Evolutionary conservation across 2,888 invertebrate genomes (phyloP), one percentile per base, ranked within the genome.

Genomic region (Zaprionus bogoriensis): DNA sequence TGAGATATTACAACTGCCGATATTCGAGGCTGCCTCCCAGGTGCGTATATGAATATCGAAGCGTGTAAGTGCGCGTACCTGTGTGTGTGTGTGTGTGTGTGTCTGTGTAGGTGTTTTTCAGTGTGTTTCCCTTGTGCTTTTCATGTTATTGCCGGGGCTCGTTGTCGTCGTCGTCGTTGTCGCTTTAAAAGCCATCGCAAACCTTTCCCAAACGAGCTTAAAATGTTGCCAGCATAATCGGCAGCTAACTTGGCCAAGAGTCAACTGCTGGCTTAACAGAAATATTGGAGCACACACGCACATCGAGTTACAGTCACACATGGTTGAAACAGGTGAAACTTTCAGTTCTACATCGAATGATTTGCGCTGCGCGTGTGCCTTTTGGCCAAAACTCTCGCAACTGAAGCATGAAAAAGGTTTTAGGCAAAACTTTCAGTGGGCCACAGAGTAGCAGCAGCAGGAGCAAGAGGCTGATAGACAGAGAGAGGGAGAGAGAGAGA

Each of bases 21-120:
- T 98, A 91, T 98, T 99, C 92, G 98, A 97, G 90, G 94, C 95
- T 2, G 98, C 98, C 10, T 97, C 98, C 2, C 98, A 98, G 89
- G 90, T 91, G 78, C 85, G 75, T 79, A 27, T 64, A 27, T 36
- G 51, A 6, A 20, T 47, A 9, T 52, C 25, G 23, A n/a, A 23
- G n/a, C 12, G 2, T 39, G 0, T 28, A 2, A 32, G 1, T 47
- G 2, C 20, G 6, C 36, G 27, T 17, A 4, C 25, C 36, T 36
- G 20, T 50, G 22, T 30, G n/a, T 20, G 14, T 46, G 14, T 30
- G 20, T 19, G 22, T 52, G 22, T 12, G 30, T 19, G 28, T 41
- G 22, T 38, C 27, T 20, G 38, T 39, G 20, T 19, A 19, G 48
- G 22, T 12, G 30, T 19, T 23, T 41, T 17, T 38, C 27, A 14